phyloP scores from a whole-genome alignment of 2,797 vertebrate genomes.

The Carapus acus region DNA sequence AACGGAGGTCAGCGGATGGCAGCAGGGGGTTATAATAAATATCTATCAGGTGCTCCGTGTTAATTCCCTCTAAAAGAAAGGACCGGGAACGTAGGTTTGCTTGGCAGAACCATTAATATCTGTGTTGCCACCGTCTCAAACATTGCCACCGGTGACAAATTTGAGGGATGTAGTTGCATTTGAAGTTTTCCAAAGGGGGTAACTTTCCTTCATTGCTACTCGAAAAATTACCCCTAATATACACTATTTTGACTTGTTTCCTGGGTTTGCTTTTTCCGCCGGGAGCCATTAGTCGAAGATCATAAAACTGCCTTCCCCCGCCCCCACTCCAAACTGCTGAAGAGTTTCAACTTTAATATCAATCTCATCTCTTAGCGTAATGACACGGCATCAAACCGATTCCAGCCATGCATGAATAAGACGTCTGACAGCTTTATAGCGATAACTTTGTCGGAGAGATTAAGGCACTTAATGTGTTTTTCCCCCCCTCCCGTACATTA shows the following conservation, averaged over 20 bases:
- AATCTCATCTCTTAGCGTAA: constrained; percentile 55
- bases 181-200: constrained; percentile 5
- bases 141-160: background rate
- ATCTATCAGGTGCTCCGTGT: constrained; percentile 50
- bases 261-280: constrained; percentile 42
- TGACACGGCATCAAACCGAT: constrained; percentile 66
- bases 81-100: constrained; percentile 30
- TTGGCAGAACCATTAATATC: constrained; percentile 1
- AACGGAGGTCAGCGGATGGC: constrained; percentile 52
- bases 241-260: constrained; percentile 21
- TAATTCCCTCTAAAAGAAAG: constrained; percentile 41
- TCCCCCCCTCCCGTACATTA: constrained; percentile 68
- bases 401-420: constrained; percentile 63
- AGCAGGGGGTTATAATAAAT: constrained; percentile 65
- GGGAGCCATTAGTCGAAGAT: constrained; percentile 54
- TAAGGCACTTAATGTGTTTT: constrained; percentile 70
- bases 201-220: background rate
- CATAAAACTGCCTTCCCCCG: constrained; percentile 46
- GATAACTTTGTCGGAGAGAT: constrained; percentile 69
- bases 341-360: constrained; percentile 56
- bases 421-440: constrained; percentile 69
- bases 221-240: constrained; percentile 1
- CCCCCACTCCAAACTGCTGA: constrained; percentile 34
- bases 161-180: constrained; percentile 10
- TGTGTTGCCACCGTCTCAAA: constrained; percentile 1